These are phyloP conservation scores for Oryctolagus cuniculus DNA, from an alignment of 2,113 vertebrate genomes.

Conservation along the genomic window mOryCun1.1 NC_091439.1:138382501-138383000, in stretches of 20 bases:
- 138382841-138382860: neutral
- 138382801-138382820: too few species aligned
- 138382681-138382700: neutral
- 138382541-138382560: neutral
- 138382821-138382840: too few species aligned
- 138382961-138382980: too few species aligned
- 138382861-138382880: too few species aligned
- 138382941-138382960: neutral
- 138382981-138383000: too few species aligned
- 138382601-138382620: too few species aligned
- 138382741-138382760: neutral
- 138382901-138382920: neutral
- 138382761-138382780: too few species aligned
- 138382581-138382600: neutral
- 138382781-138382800: too few species aligned
- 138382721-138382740: neutral
- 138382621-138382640: neutral
- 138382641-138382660: neutral
- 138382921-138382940: neutral
- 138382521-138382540: neutral
- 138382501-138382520: neutral
- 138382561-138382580: neutral
- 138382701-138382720: neutral
- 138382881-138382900: neutral
- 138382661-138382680: neutral